These are phyloP conservation scores for Catharus fuscescens DNA, from an alignment of 2,113 vertebrate species.

Conservation along the genomic window DNA sequence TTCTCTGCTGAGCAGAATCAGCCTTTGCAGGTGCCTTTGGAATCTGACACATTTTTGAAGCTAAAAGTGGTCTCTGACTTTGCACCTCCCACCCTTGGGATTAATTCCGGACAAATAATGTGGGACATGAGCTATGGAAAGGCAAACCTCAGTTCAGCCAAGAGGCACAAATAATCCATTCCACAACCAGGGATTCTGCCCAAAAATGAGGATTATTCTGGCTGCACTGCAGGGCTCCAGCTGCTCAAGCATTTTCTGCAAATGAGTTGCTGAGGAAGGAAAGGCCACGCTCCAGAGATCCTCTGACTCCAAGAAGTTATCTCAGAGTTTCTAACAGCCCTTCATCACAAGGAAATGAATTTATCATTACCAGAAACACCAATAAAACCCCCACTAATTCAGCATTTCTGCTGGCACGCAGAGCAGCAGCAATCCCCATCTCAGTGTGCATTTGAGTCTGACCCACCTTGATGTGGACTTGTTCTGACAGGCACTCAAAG, in stretches of 20 bases:
- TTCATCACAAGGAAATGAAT: background rate
- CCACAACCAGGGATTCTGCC: fast-evolving
- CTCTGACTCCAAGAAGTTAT: background rate
- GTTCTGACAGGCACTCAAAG: background rate
- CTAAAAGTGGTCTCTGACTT: background rate
- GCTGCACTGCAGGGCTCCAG: background rate
- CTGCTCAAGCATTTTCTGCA: background rate
- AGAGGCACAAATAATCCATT: fast-evolving
- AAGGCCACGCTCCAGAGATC: background rate
- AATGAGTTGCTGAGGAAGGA: fast-evolving
- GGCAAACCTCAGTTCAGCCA: background rate
- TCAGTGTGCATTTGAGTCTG: fast-evolving
- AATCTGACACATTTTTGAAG: background rate
- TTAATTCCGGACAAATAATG: background rate
- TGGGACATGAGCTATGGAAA: background rate
- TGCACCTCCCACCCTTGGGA: background rate
- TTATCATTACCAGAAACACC: background rate
- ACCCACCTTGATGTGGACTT: fast-evolving
- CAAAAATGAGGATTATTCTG: fast-evolving
- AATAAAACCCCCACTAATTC: fast-evolving
- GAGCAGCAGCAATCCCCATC: background rate
- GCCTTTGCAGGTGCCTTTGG: background rate
- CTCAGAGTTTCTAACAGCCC: no score
- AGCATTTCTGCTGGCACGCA: background rate
- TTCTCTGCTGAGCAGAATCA: background rate